A percentile compares a stretch with the other conserved stretches of the same genome.
Evolutionary conservation across 2,797 vertebrate genomes (phyloP).

Genomic region (Tiaroga cobitis): DNA sequence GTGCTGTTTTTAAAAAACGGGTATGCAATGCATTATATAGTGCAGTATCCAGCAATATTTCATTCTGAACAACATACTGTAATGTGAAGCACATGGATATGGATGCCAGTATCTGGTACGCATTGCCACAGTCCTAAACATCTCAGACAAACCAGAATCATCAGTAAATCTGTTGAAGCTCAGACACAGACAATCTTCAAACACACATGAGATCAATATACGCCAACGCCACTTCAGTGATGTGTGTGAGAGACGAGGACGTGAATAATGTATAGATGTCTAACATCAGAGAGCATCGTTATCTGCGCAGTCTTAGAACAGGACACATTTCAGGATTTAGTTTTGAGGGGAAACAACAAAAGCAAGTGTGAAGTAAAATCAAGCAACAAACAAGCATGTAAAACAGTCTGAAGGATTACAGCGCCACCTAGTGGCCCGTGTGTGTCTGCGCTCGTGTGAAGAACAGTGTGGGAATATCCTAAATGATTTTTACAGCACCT

Average conservation of each 20-base stretch:
- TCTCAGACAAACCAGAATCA: background rate
- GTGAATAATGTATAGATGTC: constrained; percentile 53
- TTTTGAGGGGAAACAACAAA: background rate
- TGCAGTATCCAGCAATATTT: background rate
- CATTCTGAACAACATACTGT: background rate
- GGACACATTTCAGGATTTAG: background rate
- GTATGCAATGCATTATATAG: background rate
- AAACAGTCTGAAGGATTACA: constrained; percentile 35
- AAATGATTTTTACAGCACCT: too few species aligned
- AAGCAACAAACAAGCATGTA: background rate
- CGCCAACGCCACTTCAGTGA: constrained; percentile 64
- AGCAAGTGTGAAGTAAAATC: background rate
- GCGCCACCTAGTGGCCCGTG: constrained; percentile 69
- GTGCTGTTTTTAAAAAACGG: too few species aligned
- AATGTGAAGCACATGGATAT: background rate
- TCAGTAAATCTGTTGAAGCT: background rate
- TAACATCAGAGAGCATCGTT: constrained; percentile 16
- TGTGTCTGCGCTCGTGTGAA: too few species aligned
- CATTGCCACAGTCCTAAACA: constrained; percentile 6
- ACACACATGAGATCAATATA: constrained; percentile 50
- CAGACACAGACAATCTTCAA: constrained; percentile 23
- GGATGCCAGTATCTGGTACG: background rate
- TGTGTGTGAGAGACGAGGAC: constrained; percentile 16
- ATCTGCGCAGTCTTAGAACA: background rate
- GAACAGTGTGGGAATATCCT: too few species aligned